Evolutionary conservation across 2,888 invertebrate species (phyloP).

Genomic region (Monopis laevigella): DNA sequence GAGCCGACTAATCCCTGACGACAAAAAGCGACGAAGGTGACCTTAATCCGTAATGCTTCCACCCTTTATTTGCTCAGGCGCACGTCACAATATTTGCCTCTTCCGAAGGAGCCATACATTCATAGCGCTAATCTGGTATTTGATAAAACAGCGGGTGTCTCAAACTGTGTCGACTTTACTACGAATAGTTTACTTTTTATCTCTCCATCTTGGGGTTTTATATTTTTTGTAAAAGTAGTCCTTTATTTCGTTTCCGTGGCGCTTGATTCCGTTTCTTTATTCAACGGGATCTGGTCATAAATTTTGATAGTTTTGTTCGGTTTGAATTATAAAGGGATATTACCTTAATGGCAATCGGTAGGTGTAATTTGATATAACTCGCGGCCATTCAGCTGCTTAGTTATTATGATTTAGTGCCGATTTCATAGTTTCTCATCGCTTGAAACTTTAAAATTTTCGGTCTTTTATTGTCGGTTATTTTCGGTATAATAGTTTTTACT

Average conservation of each 20-base stretch:
- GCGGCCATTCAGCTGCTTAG: slow-evolving; percentile 40
- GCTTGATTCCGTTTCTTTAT: slow-evolving; percentile 61
- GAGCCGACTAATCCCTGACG: background rate
- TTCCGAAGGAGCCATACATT: slow-evolving; percentile 38
- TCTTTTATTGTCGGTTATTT: too few relatives aligned
- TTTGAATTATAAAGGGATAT: slow-evolving; percentile 62
- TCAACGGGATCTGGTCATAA: slow-evolving; percentile 58
- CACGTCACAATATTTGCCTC: slow-evolving; percentile 59
- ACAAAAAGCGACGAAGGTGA: slow-evolving; percentile 25
- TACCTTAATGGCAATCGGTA: slow-evolving; percentile 64
- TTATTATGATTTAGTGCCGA: slow-evolving; percentile 40
- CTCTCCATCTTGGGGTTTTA: slow-evolving; percentile 41
- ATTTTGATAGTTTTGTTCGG: slow-evolving; percentile 58
- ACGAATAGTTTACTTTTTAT: slow-evolving; percentile 56
- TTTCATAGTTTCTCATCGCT: slow-evolving; percentile 27
- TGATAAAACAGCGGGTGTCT: slow-evolving; percentile 63
- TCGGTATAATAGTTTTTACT: too few relatives aligned
- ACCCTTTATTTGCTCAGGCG: slow-evolving; percentile 41
- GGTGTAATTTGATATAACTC: slow-evolving; percentile 59
- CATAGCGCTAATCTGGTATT: slow-evolving; percentile 54
- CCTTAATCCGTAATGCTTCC: slow-evolving; percentile 38
- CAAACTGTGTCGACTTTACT: slow-evolving; percentile 32
- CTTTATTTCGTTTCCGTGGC: slow-evolving; percentile 52
- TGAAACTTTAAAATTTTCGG: too few relatives aligned
- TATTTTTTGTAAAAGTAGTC: slow-evolving; percentile 36